Conservation (phyloP, 2,113 vertebrate genomes). For the Syngnathus floridae region DNA sequence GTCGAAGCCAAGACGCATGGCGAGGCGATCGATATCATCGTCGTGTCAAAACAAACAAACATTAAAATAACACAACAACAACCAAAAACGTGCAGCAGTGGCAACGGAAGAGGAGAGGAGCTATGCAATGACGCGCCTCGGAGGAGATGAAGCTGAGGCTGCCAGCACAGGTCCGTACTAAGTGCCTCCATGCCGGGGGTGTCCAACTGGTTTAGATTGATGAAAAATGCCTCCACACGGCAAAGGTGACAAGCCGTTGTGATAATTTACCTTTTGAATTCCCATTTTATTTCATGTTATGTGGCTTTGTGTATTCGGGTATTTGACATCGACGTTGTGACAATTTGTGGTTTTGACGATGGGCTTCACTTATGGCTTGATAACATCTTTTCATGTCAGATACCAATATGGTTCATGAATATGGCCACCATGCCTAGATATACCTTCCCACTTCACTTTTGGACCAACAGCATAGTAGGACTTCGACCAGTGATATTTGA, state of each 20-base stretch:
- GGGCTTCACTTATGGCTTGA: background rate
- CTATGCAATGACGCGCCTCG: background rate
- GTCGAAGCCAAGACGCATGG: conserved; percentile 1
- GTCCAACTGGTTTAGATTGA: conserved; percentile 10
- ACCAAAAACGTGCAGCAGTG: background rate
- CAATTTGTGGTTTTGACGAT: background rate
- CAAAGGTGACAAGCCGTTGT: background rate
- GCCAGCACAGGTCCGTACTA: conserved; percentile 47
- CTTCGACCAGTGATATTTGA: too few species aligned
- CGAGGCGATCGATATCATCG: conserved; percentile 9
- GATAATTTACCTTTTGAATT: background rate
- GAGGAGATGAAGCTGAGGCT: conserved; percentile 19
- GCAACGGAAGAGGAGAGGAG: background rate
- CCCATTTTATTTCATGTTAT: background rate
- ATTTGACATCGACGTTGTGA: background rate
- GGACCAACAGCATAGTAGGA: too few species aligned
- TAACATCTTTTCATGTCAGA: background rate
- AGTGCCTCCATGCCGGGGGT: conserved; percentile 42
- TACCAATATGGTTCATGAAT: background rate
- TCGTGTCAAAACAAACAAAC: background rate
- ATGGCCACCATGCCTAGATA: too few species aligned
- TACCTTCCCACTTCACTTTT: too few species aligned
- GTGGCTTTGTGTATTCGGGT: background rate
- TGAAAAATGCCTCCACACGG: background rate
- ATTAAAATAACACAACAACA: background rate